Evolutionary conservation across 2,888 invertebrate genomes (phyloP).

Genomic region (Drosophila demipolita): DNA sequence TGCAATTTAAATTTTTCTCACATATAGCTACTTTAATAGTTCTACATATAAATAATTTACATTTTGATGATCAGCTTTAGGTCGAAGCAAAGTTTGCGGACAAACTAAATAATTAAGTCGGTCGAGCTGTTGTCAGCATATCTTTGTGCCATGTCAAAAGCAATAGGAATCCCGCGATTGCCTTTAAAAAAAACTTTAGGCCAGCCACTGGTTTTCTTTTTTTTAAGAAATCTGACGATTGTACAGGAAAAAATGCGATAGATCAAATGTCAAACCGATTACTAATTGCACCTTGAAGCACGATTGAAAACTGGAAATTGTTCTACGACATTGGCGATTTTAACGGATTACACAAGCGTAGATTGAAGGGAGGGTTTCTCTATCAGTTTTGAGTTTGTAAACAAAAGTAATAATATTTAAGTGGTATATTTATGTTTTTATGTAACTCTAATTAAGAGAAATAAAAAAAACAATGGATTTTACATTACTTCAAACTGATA

Average conservation of each 20-base stretch:
- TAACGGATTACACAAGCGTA: slow-evolving; percentile 4
- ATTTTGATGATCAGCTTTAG: slow-evolving; percentile 47
- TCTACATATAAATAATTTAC: slow-evolving; percentile 60
- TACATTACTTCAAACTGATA: background rate
- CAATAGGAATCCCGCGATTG: background rate
- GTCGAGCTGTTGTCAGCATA: slow-evolving; percentile 47
- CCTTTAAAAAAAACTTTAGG: slow-evolving; percentile 10
- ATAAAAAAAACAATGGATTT: background rate
- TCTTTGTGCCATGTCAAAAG: background rate
- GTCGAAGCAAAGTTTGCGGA: slow-evolving; percentile 1
- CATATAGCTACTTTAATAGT: slow-evolving; percentile 60
- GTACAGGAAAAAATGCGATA: slow-evolving; percentile 23
- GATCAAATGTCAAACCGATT: slow-evolving; percentile 18
- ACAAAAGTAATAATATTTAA: background rate
- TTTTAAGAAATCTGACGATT: slow-evolving; percentile 19
- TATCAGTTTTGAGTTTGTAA: slow-evolving; percentile 6
- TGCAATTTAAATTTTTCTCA: slow-evolving; percentile 60
- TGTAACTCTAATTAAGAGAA: background rate
- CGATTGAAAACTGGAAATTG: slow-evolving; percentile 34
- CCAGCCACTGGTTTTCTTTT: slow-evolving; percentile 48
- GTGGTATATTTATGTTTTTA: background rate
- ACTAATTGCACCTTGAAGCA: slow-evolving; percentile 51
- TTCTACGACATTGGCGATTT: slow-evolving; percentile 4
- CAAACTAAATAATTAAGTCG: slow-evolving; percentile 64
- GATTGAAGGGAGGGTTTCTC: slow-evolving; percentile 20